phyloP scores from a whole-genome alignment of 2,888 invertebrate genomes.

The Enchytraeus crypticus region DNA sequence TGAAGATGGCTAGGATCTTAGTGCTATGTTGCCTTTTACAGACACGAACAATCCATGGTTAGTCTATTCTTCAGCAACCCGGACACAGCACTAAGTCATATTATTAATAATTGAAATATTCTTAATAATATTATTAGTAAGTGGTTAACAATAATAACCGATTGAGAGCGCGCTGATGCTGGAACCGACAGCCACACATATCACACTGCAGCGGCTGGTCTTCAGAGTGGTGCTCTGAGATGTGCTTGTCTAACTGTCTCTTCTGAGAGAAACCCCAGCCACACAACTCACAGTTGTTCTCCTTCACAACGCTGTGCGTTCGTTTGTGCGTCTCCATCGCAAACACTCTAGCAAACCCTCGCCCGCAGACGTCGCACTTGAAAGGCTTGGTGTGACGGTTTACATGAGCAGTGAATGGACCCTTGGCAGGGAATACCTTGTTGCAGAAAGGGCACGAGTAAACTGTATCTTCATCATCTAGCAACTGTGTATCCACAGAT shows the following conservation, averaged over 20 bases:
- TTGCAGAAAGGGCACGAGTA: not conserved
- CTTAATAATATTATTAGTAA: too few species aligned
- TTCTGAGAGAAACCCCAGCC: not conserved
- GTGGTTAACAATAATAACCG: too few species aligned
- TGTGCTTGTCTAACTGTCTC: constrained; percentile 1
- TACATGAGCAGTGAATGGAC: not conserved
- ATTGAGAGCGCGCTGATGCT: not conserved
- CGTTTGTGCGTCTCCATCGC: constrained; percentile 1
- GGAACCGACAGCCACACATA: not conserved
- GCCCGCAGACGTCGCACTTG: constrained; percentile 4
- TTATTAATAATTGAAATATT: too few species aligned
- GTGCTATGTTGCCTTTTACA: too few species aligned
- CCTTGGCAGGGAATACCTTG: constrained; percentile 1
- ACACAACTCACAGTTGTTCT: constrained; percentile 1
- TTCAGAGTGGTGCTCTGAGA: not conserved
- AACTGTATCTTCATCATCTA: too few species aligned
- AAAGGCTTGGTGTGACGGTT: constrained; percentile 6
- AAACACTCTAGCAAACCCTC: constrained; percentile 10
- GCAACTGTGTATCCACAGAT: too few species aligned
- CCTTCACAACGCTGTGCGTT: not conserved
- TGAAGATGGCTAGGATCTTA: too few species aligned
- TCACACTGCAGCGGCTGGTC: not conserved
- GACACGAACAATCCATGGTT: too few species aligned
- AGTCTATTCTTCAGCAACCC: too few species aligned
- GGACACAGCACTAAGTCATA: too few species aligned